Conservation (phyloP, 1,140 invertebrate species). For the Calliphora vicina region DNA sequence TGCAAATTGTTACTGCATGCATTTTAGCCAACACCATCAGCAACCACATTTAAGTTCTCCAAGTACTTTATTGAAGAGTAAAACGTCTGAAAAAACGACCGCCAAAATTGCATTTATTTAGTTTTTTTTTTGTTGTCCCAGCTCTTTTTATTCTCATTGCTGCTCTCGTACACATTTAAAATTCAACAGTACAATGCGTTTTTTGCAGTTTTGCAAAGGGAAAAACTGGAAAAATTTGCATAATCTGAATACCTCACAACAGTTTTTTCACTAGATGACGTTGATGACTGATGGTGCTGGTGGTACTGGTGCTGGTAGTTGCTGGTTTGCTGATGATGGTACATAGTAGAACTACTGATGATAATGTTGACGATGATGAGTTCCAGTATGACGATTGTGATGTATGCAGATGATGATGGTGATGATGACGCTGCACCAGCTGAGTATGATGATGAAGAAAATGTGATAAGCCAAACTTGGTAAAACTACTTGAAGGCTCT, state of each 20-base stretch:
- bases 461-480: conserved; percentile 9
- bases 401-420: background rate
- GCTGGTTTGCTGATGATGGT: background rate
- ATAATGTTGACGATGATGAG: background rate
- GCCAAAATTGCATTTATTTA: conserved; percentile 17
- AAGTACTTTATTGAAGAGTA: background rate
- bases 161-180: background rate
- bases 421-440: background rate
- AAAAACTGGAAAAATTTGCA: conserved; percentile 12
- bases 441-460: conserved; percentile 5
- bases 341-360: background rate
- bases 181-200: conserved; percentile 7
- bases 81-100: background rate
- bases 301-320: background rate
- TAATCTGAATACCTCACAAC: conserved; percentile 24
- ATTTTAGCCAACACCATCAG: conserved; percentile 5
- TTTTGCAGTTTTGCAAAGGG: background rate
- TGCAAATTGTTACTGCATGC: conserved; percentile 18
- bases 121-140: background rate
- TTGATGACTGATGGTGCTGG: background rate
- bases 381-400: background rate
- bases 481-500: background rate
- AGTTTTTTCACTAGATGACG: conserved; percentile 15
- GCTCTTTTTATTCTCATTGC: background rate
- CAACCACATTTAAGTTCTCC: background rate